Conservation (phyloP, 1,140 invertebrate species). For the Theocolax elegans region DNA sequence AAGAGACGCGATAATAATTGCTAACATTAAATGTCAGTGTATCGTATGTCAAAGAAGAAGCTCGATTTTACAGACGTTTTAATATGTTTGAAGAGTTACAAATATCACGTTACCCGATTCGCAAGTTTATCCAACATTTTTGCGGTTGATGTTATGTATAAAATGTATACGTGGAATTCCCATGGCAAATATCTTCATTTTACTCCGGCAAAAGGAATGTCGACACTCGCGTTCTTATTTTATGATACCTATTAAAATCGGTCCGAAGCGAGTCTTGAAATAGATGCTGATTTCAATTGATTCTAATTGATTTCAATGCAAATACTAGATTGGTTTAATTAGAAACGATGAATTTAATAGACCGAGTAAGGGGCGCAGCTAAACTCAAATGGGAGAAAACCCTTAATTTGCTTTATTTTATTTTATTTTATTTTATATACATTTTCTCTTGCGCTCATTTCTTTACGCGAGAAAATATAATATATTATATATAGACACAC, state of each 20-base stretch:
- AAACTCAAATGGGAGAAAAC: neutral
- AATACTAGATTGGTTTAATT: conserved; percentile 25
- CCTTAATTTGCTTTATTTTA: too few relatives aligned
- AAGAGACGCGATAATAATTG: neutral
- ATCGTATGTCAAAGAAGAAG: neutral
- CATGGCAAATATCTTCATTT: conserved; percentile 7
- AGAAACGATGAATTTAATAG: conserved; percentile 30
- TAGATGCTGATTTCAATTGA: conserved; percentile 28
- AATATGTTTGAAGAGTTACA: neutral
- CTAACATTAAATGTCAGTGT: neutral
- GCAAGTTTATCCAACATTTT: conserved; percentile 7
- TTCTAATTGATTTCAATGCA: conserved; percentile 36
- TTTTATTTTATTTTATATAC: too few relatives aligned
- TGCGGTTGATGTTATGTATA: neutral
- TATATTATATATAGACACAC: too few relatives aligned
- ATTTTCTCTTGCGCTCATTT: too few relatives aligned
- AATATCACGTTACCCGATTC: conserved; percentile 21
- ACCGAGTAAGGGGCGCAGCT: too few relatives aligned
- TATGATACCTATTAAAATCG: conserved; percentile 18
- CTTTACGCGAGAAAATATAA: too few relatives aligned
- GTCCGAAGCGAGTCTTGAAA: conserved; percentile 19
- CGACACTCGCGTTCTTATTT: conserved; percentile 5
- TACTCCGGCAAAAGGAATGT: neutral
- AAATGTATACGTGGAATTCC: neutral
- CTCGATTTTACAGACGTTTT: conserved; percentile 15